Conservation (phyloP, 2,797 vertebrate species). For the Lithobates sylvaticus region DNA sequence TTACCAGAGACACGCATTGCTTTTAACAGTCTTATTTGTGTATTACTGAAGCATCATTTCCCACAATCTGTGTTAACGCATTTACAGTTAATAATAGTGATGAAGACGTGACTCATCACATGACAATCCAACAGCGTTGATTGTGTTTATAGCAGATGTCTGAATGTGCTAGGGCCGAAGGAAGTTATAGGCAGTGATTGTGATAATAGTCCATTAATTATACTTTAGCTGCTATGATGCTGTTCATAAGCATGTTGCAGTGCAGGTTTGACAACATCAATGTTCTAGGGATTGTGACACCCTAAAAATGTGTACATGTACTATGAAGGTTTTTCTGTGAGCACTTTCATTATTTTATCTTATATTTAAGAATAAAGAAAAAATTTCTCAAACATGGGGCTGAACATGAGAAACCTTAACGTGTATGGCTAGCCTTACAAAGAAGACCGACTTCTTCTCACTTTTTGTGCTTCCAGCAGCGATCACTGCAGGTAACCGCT, state of each 20-base stretch:
- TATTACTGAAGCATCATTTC: not conserved
- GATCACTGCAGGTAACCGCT: no score
- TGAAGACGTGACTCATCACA: slow-evolving; percentile 22
- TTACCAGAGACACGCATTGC: not conserved
- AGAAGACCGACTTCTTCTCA: no score
- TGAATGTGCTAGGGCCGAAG: slow-evolving; percentile 6
- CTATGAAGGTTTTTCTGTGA: no score
- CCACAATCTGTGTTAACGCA: not conserved
- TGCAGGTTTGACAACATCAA: not conserved
- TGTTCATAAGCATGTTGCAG: not conserved
- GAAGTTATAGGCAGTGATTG: slow-evolving; percentile 1
- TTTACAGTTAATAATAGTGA: not conserved
- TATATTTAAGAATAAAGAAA: no score
- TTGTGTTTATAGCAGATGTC: slow-evolving; percentile 13
- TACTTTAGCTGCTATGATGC: not conserved
- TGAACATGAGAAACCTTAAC: no score
- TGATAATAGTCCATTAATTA: slow-evolving; percentile 20
- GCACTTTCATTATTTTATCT: no score
- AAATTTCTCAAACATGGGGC: no score
- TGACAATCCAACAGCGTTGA: not conserved
- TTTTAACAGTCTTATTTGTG: not conserved
- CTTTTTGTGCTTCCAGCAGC: no score
- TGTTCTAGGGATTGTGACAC: not conserved
- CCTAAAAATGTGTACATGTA: no score
- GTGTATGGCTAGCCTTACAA: no score